Evolutionary conservation across 2,888 invertebrate species (phyloP), one percentile per base, ranked within the genome.

Genomic region (Neria commutata): DNA sequence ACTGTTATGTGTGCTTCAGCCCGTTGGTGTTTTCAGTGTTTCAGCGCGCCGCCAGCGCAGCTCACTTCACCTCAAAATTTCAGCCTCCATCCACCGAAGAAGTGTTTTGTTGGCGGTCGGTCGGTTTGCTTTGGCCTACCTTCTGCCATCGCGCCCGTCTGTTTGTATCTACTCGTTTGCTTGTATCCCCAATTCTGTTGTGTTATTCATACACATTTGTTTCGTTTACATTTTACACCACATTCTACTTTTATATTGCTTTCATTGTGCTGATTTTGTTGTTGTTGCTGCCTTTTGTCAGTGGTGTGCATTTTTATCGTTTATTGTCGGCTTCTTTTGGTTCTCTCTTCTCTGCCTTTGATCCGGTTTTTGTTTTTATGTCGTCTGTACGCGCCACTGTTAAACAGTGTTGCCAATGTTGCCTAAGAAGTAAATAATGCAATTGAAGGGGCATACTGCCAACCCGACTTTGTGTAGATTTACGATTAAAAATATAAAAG

Each of bases 271-370:
- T 37, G 37, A 4, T n/a, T 37, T n/a, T 37, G 37, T n/a, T 37
- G 37, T n/a, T 37, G 14, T n/a, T 37, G 37, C 4, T n/a, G 37
- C n/a, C 16, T 37, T 8, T 37, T 37, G 11, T 58, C 60, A 61
- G 62, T 61, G 60, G 56, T 52, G 60, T 58, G 57, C 34, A 46
- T 49, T n/a, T n/a, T n/a, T 46, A 3, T 47, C 47, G 29, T 46
- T 51, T 45, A 26, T 51, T 26, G 24, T 46, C 24, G 23, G 54
- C 17, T 33, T 40, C 19, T 40, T 33, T 50, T 29, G 17, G 2
- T 11, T 48, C 19, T 3, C 14, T 33, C 45, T 33, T 33, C 11
- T 8, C 37, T 51, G 24, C 26, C 26, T 29, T 5, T 47, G 10
- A 40, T 40, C 40, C 24, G 24, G 10, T 21, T 29, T 52, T 14